Base-by-base conservation (phyloP, 2,888 invertebrate genomes). In the Lithosia quadra region DNA sequence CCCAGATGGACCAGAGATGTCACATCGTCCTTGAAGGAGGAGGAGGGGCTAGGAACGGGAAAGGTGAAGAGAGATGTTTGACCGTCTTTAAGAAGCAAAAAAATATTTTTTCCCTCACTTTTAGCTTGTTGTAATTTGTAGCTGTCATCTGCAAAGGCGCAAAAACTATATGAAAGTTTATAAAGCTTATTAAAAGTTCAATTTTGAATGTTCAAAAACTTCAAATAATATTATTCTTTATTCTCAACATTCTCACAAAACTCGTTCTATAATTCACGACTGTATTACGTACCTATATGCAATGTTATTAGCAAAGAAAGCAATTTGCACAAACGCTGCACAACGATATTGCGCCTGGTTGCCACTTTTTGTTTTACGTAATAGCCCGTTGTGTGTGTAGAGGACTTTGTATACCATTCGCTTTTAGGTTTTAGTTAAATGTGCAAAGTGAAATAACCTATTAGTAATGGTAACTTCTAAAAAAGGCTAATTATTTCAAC, bases 301-400 rank as follows among this genome's bases (percentile, higher is more conserved):
- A 62, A 56, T 74, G 81, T 79, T 77, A 80, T 76, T 79, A 81
- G 69, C 66, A 64, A 18, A 22, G 66, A 69, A 56, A 71, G 74
- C 72, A 74, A 78, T 74, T 78, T 80, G 66, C 68, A 66, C 74
- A 72, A 58, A 71, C 65, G 43, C 65, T 74, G 74, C 66, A 72
- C 75, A 69, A 65, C 75, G 69, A 75, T 73, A 79, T 79, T 80
- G 80, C 69, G 39, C 65, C 22, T 58, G 65, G 68, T 55, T 63
- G 57, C 10, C 63, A 63, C 66, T 77, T 77, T 78, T 77, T 79
- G 24, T 67, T n/a, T 58, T 21, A 10, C 15, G 61, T 68, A 64
- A 67, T 66, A 39, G 67, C 65, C 49, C 21, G 49, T 58, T 63
- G 68, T 58, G 34, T 53, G 63, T 63, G 62, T 28, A 39, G 21